These are phyloP conservation scores for Andrena haemorrhoa DNA, from an alignment of 2,888 invertebrate species.

Conservation along the genomic window DNA sequence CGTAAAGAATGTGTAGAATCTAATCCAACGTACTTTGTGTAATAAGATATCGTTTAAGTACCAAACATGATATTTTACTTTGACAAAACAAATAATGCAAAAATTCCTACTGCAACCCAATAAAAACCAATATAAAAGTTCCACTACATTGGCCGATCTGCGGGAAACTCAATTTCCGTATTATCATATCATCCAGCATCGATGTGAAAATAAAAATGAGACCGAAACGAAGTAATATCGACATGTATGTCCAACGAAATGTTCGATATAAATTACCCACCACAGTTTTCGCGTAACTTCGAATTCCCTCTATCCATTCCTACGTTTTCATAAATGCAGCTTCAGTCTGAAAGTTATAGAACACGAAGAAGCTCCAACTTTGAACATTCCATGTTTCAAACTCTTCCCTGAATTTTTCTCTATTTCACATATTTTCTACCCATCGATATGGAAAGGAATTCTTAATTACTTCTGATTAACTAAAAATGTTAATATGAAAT, in stretches of 20 bases:
- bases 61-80: not conserved
- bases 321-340: conserved; percentile 12
- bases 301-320: conserved; percentile 2
- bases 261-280: conserved; percentile 46
- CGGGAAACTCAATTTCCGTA: not conserved
- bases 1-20: too few relatives aligned
- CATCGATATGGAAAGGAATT: too few relatives aligned
- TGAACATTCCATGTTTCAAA: not conserved
- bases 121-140: conserved; percentile 1
- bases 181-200: not conserved
- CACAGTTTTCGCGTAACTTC: conserved; percentile 34
- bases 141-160: not conserved
- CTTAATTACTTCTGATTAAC: too few relatives aligned
- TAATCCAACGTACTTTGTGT: not conserved
- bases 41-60: not conserved
- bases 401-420: not conserved
- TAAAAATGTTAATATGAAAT: too few relatives aligned
- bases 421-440: not conserved
- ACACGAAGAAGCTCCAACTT: not conserved
- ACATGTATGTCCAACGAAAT: conserved; percentile 35
- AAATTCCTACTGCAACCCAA: not conserved
- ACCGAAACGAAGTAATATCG: conserved; percentile 30
- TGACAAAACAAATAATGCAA: not conserved
- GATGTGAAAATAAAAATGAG: conserved; percentile 29
- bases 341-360: conserved; percentile 18